These are phyloP conservation scores for Stegostoma tigrinum DNA, from an alignment of 2,113 vertebrate species.

Conservation along the genomic window DNA sequence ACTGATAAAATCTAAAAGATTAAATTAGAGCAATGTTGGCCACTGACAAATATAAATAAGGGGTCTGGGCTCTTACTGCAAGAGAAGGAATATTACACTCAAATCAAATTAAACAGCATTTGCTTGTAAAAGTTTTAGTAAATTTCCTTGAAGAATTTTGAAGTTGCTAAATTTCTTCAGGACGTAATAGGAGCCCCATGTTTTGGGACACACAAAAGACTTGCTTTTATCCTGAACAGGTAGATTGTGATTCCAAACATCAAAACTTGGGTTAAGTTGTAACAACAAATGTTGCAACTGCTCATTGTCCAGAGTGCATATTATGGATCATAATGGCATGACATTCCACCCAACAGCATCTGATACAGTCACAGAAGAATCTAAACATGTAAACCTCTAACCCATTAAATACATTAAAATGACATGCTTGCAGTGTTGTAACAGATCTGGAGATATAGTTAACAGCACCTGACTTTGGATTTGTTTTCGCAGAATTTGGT, in stretches of 20 bases:
- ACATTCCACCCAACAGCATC: background rate
- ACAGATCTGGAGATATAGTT: background rate
- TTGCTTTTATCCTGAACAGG: background rate
- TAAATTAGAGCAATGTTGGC: background rate
- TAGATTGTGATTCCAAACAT: background rate
- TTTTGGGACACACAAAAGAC: background rate
- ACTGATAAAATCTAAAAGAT: background rate
- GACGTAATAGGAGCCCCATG: background rate
- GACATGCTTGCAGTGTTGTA: background rate
- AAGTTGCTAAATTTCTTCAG: background rate
- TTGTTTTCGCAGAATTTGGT: background rate
- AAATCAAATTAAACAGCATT: background rate
- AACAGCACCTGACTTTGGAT: background rate
- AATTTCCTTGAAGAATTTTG: background rate
- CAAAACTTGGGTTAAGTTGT: background rate
- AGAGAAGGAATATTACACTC: background rate
- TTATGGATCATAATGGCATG: background rate
- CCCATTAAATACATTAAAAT: background rate
- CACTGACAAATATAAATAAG: background rate
- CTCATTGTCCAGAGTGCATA: background rate
- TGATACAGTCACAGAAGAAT: background rate
- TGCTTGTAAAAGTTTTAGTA: background rate
- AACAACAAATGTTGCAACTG: background rate
- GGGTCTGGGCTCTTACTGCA: background rate
- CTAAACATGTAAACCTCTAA: background rate